Base-by-base conservation (phyloP, 1,140 invertebrate species). In the Brachionus rubens region DNA sequence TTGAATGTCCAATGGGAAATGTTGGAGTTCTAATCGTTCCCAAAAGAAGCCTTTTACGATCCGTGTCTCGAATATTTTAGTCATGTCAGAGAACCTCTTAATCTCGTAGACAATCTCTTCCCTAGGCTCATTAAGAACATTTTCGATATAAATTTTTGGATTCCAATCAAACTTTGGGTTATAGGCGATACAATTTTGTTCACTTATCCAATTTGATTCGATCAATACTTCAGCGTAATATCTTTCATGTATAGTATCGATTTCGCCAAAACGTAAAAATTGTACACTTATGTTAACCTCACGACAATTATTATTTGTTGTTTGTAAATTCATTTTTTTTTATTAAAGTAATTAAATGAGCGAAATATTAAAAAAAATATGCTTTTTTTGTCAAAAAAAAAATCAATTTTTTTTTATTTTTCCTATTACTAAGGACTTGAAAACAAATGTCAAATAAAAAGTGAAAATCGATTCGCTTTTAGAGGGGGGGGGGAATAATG, bases 61-160 rank as follows among this genome's bases (percentile, higher is more conserved):
- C n/a, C 67, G 26, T 33, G 5, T 70, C 47, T 70, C 67, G 21
- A 19, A 33, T n/a, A 70, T 30, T 46, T 48, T 70, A 24, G 36
- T 70, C 26, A 33, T 70, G 26, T 50, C 21, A 16, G 43, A 30
- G 19, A 46, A 30, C 33, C 46, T 70, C 12, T 43, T 26, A 0
- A 47, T n/a, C n/a, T 70, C 26, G 46, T 47, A 70, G 12, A 6
- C 46, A 30, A 70, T 70, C 21, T 43, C 41, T 26, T 70, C 67
- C 12, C 46, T 70, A 0, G 47, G 43, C 14, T 70, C 67, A n/a
- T 48, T 43, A 19, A 48, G 19, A n/a, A 41, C 41, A n/a, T 70
- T 70, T 75, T 75, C 70, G 7, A 75, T 75, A 28, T 75, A 75
- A 19, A 75, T 41, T 14, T 75, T 50, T 16, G 70, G 70, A 28